Evolutionary conservation across 2,888 invertebrate genomes (phyloP).

Genomic region (Petrophora chlorosata): DNA sequence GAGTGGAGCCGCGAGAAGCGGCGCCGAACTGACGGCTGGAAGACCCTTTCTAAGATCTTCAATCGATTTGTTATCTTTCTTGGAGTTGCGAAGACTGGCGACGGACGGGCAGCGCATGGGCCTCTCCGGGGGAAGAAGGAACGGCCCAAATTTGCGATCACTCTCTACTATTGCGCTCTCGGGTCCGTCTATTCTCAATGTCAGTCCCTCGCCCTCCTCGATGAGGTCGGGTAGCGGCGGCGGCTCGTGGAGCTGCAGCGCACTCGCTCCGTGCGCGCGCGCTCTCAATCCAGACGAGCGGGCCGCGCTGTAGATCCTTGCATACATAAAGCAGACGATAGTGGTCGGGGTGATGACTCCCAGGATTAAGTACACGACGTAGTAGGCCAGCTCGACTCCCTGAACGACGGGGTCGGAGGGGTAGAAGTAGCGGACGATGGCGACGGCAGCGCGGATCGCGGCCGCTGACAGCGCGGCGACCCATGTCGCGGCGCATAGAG

Average conservation of each 20-base stretch:
- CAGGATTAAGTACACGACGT: conserved; percentile 67
- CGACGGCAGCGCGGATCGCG: conserved; percentile 62
- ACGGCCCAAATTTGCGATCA: conserved; percentile 73
- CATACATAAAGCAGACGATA: conserved; percentile 89
- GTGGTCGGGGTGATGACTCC: conserved; percentile 78
- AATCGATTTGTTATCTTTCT: conserved; percentile 70
- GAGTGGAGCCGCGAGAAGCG: conserved; percentile 73
- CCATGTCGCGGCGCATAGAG: conserved; percentile 82
- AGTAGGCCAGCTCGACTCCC: conserved; percentile 66
- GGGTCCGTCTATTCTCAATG: conserved; percentile 70
- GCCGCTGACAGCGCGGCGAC: conserved; percentile 72
- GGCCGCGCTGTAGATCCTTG: conserved; percentile 90
- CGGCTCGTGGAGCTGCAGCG: conserved; percentile 79
- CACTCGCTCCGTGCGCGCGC: conserved; percentile 75
- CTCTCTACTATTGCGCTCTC: conserved; percentile 53
- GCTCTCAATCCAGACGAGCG: conserved; percentile 85
- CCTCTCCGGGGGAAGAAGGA: conserved; percentile 72
- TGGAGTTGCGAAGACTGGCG: conserved; percentile 69
- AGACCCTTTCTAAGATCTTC: conserved; percentile 68
- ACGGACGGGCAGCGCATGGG: conserved; percentile 75
- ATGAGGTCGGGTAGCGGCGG: conserved; percentile 67
- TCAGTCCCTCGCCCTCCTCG: conserved; percentile 74
- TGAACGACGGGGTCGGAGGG: conserved; percentile 58
- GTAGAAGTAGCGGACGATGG: conserved; percentile 60
- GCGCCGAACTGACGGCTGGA: conserved; percentile 80